Percentiles rank a stretch among this genome's conserved stretches.
These are phyloP conservation scores for Tachysurus vachellii DNA, from an alignment of 2,113 vertebrate species.

Conservation along the genomic window DNA sequence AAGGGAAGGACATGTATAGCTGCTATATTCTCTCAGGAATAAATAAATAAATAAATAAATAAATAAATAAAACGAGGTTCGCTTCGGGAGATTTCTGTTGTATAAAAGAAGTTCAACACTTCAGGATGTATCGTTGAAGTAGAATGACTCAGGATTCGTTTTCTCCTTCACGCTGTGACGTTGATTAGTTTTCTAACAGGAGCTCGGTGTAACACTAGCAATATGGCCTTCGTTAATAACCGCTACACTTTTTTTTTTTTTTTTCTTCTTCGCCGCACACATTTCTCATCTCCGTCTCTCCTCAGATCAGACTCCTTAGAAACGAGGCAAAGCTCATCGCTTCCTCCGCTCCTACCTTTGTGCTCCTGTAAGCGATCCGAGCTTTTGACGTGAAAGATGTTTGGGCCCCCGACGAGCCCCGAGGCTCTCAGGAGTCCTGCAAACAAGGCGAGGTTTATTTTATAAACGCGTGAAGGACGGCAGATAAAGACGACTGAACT, in stretches of 20 bases:
- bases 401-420: constrained; percentile 41
- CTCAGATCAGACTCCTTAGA: not conserved
- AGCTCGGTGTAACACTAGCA: not conserved
- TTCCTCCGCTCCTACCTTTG: constrained; percentile 36
- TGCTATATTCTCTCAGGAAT: not conserved
- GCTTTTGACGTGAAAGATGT: constrained; percentile 45
- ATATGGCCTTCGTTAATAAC: not conserved
- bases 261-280: no score
- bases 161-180: not conserved
- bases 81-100: not conserved
- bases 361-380: constrained; percentile 43
- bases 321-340: constrained; percentile 18
- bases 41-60: not conserved
- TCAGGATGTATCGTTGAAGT: not conserved
- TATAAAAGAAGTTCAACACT: not conserved
- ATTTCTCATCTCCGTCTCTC: not conserved
- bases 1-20: not conserved
- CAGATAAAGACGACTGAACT: constrained; percentile 62
- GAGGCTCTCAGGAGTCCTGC: constrained; percentile 50
- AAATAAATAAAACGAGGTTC: not conserved
- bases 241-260: not conserved
- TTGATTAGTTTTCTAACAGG: not conserved
- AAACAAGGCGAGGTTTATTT: constrained; percentile 61
- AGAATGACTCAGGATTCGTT: not conserved
- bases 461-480: constrained; percentile 58